Percentiles rank a stretch among this genome's conserved stretches.
These are phyloP conservation scores for Elysia crispata DNA, from an alignment of 2,888 invertebrate genomes.

Conservation along the genomic window DNA sequence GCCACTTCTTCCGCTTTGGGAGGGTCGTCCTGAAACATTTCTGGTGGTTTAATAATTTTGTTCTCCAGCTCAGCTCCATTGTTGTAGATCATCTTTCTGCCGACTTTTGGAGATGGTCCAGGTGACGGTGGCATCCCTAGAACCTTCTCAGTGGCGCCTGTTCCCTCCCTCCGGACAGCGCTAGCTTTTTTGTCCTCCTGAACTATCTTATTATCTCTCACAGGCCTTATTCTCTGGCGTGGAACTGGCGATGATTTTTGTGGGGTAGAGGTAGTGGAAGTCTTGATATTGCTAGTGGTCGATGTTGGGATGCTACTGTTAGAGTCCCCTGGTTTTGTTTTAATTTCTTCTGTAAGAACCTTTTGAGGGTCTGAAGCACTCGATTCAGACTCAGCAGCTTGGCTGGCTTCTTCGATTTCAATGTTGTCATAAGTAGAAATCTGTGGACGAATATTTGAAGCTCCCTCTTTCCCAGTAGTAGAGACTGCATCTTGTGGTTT, in stretches of 20 bases:
- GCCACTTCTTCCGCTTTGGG: neutral
- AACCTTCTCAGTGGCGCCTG: neutral
- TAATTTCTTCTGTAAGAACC: neutral
- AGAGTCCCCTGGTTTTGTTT: neutral
- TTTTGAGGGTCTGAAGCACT: neutral
- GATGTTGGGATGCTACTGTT: neutral
- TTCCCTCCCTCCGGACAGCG: neutral
- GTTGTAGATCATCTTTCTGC: slow-evolving; percentile 46
- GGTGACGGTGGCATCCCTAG: slow-evolving; percentile 28
- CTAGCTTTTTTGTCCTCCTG: slow-evolving; percentile 56
- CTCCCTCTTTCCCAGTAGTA: slow-evolving; percentile 10
- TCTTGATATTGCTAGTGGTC: neutral
- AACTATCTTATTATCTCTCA: slow-evolving; percentile 55
- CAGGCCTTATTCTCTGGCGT: slow-evolving; percentile 53
- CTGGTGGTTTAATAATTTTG: neutral
- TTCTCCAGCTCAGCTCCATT: slow-evolving; percentile 1
- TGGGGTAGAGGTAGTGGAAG: neutral
- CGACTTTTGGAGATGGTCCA: slow-evolving; percentile 43
- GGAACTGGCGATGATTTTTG: slow-evolving; percentile 19
- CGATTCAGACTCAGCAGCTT: too few species aligned
- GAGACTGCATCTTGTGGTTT: slow-evolving; percentile 36
- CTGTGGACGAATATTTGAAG: slow-evolving; percentile 21
- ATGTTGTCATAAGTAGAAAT: neutral
- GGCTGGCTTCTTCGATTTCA: too few species aligned
- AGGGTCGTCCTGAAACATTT: slow-evolving; percentile 15